Base-by-base conservation (phyloP, 2,113 vertebrate species). In the Cyanoliseus patagonus region DNA sequence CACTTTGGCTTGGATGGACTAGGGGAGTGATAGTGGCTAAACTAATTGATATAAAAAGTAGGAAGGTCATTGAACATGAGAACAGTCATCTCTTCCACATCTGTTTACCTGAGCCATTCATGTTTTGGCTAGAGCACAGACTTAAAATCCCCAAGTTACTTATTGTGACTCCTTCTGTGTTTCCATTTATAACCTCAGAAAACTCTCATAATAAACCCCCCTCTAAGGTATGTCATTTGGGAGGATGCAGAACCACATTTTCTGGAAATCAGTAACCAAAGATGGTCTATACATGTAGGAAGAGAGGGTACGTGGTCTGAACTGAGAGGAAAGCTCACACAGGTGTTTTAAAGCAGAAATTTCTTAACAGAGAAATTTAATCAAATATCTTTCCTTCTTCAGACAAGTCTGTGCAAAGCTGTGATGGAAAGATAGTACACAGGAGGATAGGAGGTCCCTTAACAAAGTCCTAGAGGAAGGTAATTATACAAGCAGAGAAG, bases 1-100 rank as follows among this genome's bases (percentile, higher is more conserved):
- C 0, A 1, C 1, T 1, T 31, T 17, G 24, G 13, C 22, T 47
- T n/a, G 13, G 28, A 33, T 62, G 75, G 57, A 6, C 44, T 15
- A 67, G 25, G 30, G 68, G 33, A 84, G 46, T 53, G 66, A 84
- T 18, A 37, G 9, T 30, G 69, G 44, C 59, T 86, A 83, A 83
- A 44, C 28, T 23, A 37, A 63, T 57, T 92, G 25, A 51, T 46
- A 72, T 75, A 1, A 41, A 13, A 37, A 74, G 33, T 19, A 51
- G 17, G 12, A 68, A 28, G 47, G 10, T 33, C 35, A 39, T 42
- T 83, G 49, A 24, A 27, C 4, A 0, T 17, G 7, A 9, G 47
- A 95, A 7, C 39, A 90, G 44, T 69, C 23, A 51, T 44, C 66
- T 61, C 17, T 77, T 80, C 62, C 70, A 8, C 22, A 18, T 85